These are phyloP conservation scores for Seira ritae DNA, from an alignment of 2,888 invertebrate species.

Conservation along the genomic window DNA sequence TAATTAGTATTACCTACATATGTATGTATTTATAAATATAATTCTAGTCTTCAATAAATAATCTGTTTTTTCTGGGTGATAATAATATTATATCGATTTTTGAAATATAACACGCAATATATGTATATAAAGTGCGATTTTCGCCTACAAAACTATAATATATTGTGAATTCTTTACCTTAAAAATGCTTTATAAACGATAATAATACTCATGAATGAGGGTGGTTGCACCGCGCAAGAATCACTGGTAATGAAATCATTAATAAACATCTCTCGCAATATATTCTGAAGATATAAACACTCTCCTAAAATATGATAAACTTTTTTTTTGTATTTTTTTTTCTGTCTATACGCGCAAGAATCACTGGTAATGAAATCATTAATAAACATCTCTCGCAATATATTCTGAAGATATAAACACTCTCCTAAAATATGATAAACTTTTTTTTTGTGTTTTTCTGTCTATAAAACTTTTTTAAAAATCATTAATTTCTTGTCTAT, in stretches of 20 bases:
- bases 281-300: too few relatives aligned
- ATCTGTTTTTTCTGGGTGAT: neutral
- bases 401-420: too few relatives aligned
- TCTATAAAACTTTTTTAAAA: too few relatives aligned
- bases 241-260: constrained; percentile 64
- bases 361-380: constrained; percentile 64
- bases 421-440: too few relatives aligned
- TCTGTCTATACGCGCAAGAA: constrained; percentile 71
- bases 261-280: constrained; percentile 52
- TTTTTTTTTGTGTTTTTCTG: too few relatives aligned
- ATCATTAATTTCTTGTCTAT: too few relatives aligned
- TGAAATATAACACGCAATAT: constrained; percentile 1
- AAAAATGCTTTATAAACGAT: constrained; percentile 65
- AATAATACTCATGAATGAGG: constrained; percentile 72
- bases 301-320: too few relatives aligned
- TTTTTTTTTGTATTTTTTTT: too few relatives aligned
- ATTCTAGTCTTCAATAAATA: too few relatives aligned
- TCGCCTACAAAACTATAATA: constrained; percentile 61
- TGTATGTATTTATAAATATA: too few relatives aligned
- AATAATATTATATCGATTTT: constrained; percentile 27
- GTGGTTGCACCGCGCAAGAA: constrained; percentile 72
- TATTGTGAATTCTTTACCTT: constrained; percentile 44
- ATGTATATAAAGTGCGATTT: constrained; percentile 60
- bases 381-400: constrained; percentile 52
- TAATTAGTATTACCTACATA: too few relatives aligned